A percentile compares a stretch with the other conserved stretches of the same genome.
Conservation (phyloP, 2,113 vertebrate genomes). For the Tetraodon nigroviridis region DNA sequence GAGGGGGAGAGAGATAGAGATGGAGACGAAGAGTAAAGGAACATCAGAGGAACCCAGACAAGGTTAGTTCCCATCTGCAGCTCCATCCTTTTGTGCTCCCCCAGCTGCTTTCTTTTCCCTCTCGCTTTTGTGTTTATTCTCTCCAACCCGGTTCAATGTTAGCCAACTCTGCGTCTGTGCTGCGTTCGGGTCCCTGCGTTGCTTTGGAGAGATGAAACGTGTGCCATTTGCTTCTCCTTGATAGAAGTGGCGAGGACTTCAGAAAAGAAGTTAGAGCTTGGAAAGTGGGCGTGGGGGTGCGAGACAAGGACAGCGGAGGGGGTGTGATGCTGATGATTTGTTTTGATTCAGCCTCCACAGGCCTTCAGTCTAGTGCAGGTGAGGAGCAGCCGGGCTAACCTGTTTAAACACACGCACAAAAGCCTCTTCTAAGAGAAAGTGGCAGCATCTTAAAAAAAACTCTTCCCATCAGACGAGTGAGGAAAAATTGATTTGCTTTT, state of each 20-base stretch:
- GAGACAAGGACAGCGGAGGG: conserved; percentile 25
- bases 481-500: conserved; percentile 63
- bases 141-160: conserved; percentile 56
- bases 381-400: conserved; percentile 28
- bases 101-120: conserved; percentile 63
- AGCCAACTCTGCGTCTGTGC: conserved; percentile 51
- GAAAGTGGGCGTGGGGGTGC: conserved; percentile 16
- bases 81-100: conserved; percentile 60
- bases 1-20: no score
- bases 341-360: conserved; percentile 58
- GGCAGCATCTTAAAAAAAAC: conserved; percentile 29
- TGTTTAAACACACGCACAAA: conserved; percentile 37
- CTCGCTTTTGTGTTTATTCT: conserved; percentile 63
- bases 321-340: conserved; percentile 44
- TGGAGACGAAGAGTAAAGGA: conserved; percentile 34
- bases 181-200: conserved; percentile 54
- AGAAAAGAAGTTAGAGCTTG: conserved; percentile 38
- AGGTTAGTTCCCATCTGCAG: conserved; percentile 71
- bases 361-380: conserved; percentile 45
- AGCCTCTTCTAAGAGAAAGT: conserved; percentile 10
- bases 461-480: conserved; percentile 40
- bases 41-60: conserved; percentile 65
- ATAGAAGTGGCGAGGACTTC: conserved; percentile 51
- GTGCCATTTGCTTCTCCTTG: conserved; percentile 55
- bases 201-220: conserved; percentile 63